A percentile compares a stretch with the other conserved stretches of the same genome.
phyloP scores from a whole-genome alignment of 2,113 vertebrate genomes.

The Vidua chalybeata region DNA sequence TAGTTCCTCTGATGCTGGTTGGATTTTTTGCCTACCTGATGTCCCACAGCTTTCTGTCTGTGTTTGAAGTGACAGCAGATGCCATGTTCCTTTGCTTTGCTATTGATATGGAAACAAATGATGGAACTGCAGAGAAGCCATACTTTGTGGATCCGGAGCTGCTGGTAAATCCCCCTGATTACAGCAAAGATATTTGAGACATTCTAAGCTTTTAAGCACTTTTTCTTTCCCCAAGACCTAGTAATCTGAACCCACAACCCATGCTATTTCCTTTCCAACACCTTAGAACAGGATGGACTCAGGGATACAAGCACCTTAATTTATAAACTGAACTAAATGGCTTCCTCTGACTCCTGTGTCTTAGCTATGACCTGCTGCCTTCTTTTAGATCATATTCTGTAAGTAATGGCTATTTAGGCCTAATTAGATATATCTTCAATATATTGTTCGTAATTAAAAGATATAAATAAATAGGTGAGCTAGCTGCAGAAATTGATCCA shows the following conservation, averaged over 20 bases:
- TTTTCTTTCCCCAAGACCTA: neutral
- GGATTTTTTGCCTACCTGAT: constrained; percentile 78
- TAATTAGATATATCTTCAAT: neutral
- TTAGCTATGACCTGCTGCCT: neutral
- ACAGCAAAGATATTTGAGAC: neutral
- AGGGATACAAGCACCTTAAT: neutral
- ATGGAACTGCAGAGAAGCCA: constrained; percentile 77
- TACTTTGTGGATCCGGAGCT: constrained; percentile 79
- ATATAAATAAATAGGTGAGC: neutral
- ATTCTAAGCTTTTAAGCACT: neutral
- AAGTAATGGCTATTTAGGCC: neutral
- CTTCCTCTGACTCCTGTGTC: neutral
- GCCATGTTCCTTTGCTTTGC: constrained; percentile 77
- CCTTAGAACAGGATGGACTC: neutral
- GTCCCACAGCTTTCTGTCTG: constrained; percentile 77
- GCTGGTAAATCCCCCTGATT: constrained; percentile 69
- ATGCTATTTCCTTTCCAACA: neutral
- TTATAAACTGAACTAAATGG: neutral
- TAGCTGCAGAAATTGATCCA: neutral
- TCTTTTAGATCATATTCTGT: neutral
- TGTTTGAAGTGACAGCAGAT: constrained; percentile 78
- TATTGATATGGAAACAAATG: constrained; percentile 79
- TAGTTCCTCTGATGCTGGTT: constrained; percentile 75
- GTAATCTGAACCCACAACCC: neutral
- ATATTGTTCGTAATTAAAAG: neutral